A percentile compares a stretch with the other conserved stretches of the same genome.
phyloP scores from a whole-genome alignment of 2,888 invertebrate genomes.

The Neoscelio sp. region DNA sequence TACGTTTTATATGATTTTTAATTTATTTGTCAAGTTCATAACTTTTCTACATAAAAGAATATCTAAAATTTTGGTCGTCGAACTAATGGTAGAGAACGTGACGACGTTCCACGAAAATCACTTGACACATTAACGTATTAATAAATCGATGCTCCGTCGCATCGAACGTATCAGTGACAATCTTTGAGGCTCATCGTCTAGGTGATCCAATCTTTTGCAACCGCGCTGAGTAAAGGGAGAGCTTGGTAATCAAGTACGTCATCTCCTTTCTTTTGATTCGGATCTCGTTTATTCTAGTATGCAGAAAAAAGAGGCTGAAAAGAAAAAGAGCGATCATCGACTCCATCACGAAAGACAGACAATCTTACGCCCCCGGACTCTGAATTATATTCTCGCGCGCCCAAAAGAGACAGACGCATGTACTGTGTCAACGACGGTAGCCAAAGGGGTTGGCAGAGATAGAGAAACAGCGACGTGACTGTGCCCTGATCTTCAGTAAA shows the following conservation, averaged over 20 bases:
- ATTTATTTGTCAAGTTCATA: too few species aligned
- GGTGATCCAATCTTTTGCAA: conserved; percentile 62
- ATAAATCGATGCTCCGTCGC: conserved; percentile 60
- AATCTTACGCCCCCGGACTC: conserved; percentile 18
- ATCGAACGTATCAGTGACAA: conserved; percentile 44
- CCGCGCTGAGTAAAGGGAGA: conserved; percentile 62
- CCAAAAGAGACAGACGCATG: conserved; percentile 52
- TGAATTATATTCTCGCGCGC: conserved; percentile 23
- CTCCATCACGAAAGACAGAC: conserved; percentile 26
- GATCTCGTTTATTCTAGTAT: conserved; percentile 51
- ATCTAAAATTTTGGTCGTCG: background rate
- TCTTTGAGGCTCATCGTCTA: conserved; percentile 58
- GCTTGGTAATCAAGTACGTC: conserved; percentile 71
- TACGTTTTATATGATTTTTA: too few species aligned
- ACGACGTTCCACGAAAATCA: conserved; percentile 1
- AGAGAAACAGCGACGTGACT: conserved; percentile 77
- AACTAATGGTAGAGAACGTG: background rate
- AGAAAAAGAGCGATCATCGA: conserved; percentile 45
- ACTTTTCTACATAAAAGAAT: background rate
- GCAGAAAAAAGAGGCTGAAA: conserved; percentile 53
- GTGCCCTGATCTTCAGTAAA: conserved; percentile 75
- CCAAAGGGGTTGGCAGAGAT: conserved; percentile 60
- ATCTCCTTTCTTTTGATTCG: conserved; percentile 65
- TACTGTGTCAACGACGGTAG: conserved; percentile 38
- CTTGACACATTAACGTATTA: conserved; percentile 63